Percentiles rank a stretch among this genome's conserved stretches.
Evolutionary conservation across 2,797 vertebrate genomes (phyloP).

Genomic region (Monodelphis domestica): DNA sequence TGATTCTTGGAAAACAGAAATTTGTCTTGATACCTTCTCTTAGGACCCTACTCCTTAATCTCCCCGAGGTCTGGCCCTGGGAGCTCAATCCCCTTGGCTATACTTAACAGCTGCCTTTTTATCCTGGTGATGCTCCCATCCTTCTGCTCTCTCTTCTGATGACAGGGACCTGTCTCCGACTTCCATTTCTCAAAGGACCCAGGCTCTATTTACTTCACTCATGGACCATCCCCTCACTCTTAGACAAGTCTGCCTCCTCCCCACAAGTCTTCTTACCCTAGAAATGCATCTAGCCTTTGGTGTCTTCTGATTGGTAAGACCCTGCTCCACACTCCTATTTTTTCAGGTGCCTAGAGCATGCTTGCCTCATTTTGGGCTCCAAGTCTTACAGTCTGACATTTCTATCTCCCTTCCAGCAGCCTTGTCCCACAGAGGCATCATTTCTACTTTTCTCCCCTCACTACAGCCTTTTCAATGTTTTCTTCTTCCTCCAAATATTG

Average conservation of each 20-base stretch:
- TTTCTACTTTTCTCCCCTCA: background rate
- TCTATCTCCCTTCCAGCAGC: background rate
- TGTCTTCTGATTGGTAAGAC: background rate
- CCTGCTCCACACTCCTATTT: background rate
- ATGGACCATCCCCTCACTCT: background rate
- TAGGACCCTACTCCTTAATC: background rate
- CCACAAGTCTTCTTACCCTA: background rate
- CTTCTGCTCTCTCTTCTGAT: background rate
- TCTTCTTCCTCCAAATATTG: background rate
- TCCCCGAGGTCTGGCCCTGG: background rate
- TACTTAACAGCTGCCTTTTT: background rate
- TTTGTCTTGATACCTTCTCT: background rate
- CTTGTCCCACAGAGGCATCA: background rate
- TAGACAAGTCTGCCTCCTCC: background rate
- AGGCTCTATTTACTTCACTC: background rate
- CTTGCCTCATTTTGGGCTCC: background rate
- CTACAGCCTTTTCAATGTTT: background rate
- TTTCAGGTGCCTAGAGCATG: background rate
- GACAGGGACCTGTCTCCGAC: background rate
- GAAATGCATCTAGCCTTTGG: background rate
- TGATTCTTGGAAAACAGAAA: conserved; percentile 11
- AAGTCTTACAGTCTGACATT: background rate
- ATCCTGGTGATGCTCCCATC: background rate
- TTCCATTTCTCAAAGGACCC: background rate
- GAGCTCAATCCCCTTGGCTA: background rate